Evolutionary conservation across 2,888 invertebrate genomes (phyloP).

Genomic region (Acronicta psi): DNA sequence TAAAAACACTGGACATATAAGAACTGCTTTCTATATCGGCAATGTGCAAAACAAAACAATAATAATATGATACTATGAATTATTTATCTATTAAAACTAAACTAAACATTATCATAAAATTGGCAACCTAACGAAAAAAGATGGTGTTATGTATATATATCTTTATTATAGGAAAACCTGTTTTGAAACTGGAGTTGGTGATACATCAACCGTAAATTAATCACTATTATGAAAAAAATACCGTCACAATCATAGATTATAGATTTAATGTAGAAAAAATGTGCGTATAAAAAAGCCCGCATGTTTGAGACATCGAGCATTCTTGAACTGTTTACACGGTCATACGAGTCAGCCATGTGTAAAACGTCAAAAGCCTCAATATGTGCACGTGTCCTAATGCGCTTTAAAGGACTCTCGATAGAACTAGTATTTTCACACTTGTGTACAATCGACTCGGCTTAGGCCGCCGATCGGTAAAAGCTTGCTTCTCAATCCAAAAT

Average conservation of each 20-base stretch:
- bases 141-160: too few species aligned
- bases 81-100: conserved; percentile 29
- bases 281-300: conserved; percentile 19
- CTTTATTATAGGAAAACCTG: too few species aligned
- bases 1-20: conserved; percentile 17
- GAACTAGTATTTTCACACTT: conserved; percentile 10
- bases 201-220: too few species aligned
- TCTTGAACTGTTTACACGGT: conserved; percentile 44
- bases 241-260: too few species aligned
- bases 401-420: conserved; percentile 26
- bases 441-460: neutral
- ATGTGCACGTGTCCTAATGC: conserved; percentile 19
- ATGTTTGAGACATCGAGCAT: conserved; percentile 18
- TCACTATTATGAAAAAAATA: too few species aligned
- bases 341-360: conserved; percentile 27
- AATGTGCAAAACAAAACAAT: conserved; percentile 34
- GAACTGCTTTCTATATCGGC: conserved; percentile 14
- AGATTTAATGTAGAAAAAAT: too few species aligned
- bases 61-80: conserved; percentile 42
- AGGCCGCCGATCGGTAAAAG: neutral
- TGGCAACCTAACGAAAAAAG: too few species aligned
- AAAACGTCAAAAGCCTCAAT: conserved; percentile 28
- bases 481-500: neutral
- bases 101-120: conserved; percentile 33
- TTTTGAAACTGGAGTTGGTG: too few species aligned